Conservation (phyloP, 2,888 invertebrate genomes). For the Parelbella ahira region DNA sequence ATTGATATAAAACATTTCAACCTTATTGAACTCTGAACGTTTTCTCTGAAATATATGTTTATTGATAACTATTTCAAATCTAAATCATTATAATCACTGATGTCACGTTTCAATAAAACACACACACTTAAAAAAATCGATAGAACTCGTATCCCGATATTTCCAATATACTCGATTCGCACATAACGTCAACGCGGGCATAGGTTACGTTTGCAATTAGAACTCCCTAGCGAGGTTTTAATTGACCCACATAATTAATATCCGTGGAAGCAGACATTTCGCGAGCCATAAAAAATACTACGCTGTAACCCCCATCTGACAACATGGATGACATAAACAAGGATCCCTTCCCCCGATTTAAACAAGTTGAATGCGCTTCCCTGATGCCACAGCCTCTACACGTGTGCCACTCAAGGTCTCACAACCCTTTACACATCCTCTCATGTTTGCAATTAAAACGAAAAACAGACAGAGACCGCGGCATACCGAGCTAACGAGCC, state of each 20-base stretch:
- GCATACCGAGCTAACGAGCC: constrained; percentile 35
- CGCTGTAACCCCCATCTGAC: constrained; percentile 38
- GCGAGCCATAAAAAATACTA: constrained; percentile 32
- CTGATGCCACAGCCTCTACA: constrained; percentile 52
- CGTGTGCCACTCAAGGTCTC: constrained; percentile 77
- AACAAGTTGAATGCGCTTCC: constrained; percentile 69
- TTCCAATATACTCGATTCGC: constrained; percentile 2
- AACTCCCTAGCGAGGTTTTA: constrained; percentile 27
- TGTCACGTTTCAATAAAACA: constrained; percentile 1
- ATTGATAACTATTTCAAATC: too few relatives aligned
- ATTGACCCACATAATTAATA: constrained; percentile 40
- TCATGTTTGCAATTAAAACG: constrained; percentile 78
- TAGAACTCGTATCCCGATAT: constrained; percentile 10
- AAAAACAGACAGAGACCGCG: constrained; percentile 59
- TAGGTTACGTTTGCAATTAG: constrained; percentile 23
- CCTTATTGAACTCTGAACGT: too few relatives aligned
- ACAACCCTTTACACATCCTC: constrained; percentile 76
- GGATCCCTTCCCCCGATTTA: constrained; percentile 59
- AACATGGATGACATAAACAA: constrained; percentile 61
- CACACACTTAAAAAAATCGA: constrained; percentile 2
- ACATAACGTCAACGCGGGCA: constrained; percentile 2
- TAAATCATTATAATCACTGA: constrained; percentile 1
- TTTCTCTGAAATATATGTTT: too few relatives aligned
- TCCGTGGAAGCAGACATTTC: constrained; percentile 32
- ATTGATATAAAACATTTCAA: too few relatives aligned